A percentile compares a stretch with the other conserved stretches of the same genome.
Evolutionary conservation across 2,113 vertebrate genomes (phyloP).

Genomic region (Dicentrarchus labrax): DNA sequence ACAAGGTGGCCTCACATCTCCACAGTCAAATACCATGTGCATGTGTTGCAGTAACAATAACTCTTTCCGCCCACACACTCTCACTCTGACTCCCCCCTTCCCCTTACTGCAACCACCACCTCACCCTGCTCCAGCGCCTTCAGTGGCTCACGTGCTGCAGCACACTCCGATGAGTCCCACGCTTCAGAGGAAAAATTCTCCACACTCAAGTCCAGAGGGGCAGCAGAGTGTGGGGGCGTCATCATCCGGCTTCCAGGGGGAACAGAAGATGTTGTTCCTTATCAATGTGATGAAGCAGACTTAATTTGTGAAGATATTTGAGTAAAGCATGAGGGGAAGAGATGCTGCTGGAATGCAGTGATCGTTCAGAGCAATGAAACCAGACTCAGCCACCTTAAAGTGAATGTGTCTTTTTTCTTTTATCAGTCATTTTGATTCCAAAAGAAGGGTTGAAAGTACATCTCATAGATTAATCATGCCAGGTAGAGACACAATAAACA

Average conservation of each 20-base stretch:
- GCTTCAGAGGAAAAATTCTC: slow-evolving; percentile 59
- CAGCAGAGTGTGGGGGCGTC: slow-evolving; percentile 64
- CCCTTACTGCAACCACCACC: slow-evolving; percentile 42
- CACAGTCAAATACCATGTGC: slow-evolving; percentile 13
- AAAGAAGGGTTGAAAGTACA: background rate
- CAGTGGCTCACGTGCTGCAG: slow-evolving; percentile 68
- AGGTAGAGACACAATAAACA: background rate
- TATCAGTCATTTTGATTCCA: background rate
- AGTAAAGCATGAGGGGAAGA: background rate
- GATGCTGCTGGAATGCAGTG: slow-evolving; percentile 11
- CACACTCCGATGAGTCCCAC: slow-evolving; percentile 61
- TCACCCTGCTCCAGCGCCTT: slow-evolving; percentile 56
- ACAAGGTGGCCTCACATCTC: slow-evolving; percentile 16
- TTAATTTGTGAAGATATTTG: slow-evolving; percentile 43
- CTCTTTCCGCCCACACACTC: slow-evolving; percentile 51
- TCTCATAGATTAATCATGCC: background rate
- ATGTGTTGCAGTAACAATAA: slow-evolving; percentile 57
- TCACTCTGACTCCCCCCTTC: slow-evolving; percentile 2
- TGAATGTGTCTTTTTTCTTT: background rate
- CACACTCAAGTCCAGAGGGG: slow-evolving; percentile 60
- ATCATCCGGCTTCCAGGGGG: slow-evolving; percentile 54
- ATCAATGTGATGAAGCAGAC: slow-evolving; percentile 60
- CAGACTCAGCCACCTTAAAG: background rate
- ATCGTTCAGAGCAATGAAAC: slow-evolving; percentile 1
- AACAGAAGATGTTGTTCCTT: slow-evolving; percentile 47